Percentiles rank a stretch among this genome's conserved stretches.
Conservation (phyloP, 2,113 vertebrate species). For the Pluvianellus socialis region DNA sequence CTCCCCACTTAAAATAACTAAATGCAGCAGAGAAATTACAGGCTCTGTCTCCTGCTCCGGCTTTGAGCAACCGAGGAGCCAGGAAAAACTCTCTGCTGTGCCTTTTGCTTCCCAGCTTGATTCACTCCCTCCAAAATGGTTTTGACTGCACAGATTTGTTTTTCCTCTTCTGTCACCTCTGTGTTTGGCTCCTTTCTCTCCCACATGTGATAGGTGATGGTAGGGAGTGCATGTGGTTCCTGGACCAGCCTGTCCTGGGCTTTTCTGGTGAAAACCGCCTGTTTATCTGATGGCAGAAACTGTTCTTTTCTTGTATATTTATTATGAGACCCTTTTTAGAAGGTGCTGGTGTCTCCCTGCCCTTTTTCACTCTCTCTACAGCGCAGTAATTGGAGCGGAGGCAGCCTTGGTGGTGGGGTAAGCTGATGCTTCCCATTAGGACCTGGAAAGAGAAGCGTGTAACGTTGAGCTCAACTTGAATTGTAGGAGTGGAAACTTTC, state of each 20-base stretch:
- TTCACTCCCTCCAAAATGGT: neutral
- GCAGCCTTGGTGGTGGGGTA: neutral
- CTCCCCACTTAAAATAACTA: neutral
- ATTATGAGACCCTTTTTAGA: neutral
- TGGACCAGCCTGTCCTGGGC: neutral
- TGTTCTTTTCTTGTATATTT: neutral
- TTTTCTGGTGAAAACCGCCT: neutral
- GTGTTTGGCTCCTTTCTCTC: neutral
- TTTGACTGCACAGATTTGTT: slow-evolving; percentile 17
- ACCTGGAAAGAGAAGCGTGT: neutral
- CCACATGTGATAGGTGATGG: neutral
- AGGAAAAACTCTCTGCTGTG: neutral
- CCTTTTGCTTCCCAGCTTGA: neutral
- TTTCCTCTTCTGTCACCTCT: neutral
- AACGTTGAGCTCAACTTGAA: accelerated
- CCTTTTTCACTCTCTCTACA: accelerated
- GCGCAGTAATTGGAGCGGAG: neutral
- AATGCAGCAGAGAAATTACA: neutral
- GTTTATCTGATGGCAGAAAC: neutral
- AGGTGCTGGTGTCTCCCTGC: neutral
- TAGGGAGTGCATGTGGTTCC: neutral
- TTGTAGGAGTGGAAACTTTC: neutral
- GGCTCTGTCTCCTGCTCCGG: neutral
- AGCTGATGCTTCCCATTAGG: neutral
- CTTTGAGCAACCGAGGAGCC: neutral